Evolutionary conservation across 2,888 invertebrate species (phyloP).

Genomic region (Dynastes maya): DNA sequence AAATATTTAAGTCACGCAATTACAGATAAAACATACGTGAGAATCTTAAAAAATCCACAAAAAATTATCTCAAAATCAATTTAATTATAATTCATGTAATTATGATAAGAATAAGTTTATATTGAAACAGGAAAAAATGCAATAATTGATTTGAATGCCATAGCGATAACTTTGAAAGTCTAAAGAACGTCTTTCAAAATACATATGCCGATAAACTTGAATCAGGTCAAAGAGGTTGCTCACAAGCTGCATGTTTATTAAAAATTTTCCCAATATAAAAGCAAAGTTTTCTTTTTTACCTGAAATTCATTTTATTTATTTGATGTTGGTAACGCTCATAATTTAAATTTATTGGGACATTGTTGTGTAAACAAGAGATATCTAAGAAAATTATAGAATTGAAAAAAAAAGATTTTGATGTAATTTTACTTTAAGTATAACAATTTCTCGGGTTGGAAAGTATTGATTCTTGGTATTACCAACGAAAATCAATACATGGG

Average conservation of each 20-base stretch:
- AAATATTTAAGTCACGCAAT: background rate
- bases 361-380: background rate
- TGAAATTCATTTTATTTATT: background rate
- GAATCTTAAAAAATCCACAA: too few species aligned
- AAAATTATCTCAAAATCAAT: too few species aligned
- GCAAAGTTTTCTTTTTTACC: background rate
- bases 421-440: slow-evolving; percentile 19
- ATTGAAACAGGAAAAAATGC: background rate
- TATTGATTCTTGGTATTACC: background rate
- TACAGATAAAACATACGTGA: too few species aligned
- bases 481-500: slow-evolving; percentile 12
- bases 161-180: slow-evolving; percentile 31
- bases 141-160: slow-evolving; percentile 9
- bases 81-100: too few species aligned
- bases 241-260: too few species aligned
- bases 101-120: background rate
- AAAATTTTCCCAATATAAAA: background rate
- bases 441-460: background rate
- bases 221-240: slow-evolving; percentile 27
- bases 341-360: background rate
- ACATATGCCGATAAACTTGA: slow-evolving; percentile 2
- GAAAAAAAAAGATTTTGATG: too few species aligned
- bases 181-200: slow-evolving; percentile 24
- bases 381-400: too few species aligned
- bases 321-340: slow-evolving; percentile 2